These are phyloP conservation scores for Tenualosa ilisha DNA, from an alignment of 2,797 vertebrate genomes.

Conservation along the genomic window DNA sequence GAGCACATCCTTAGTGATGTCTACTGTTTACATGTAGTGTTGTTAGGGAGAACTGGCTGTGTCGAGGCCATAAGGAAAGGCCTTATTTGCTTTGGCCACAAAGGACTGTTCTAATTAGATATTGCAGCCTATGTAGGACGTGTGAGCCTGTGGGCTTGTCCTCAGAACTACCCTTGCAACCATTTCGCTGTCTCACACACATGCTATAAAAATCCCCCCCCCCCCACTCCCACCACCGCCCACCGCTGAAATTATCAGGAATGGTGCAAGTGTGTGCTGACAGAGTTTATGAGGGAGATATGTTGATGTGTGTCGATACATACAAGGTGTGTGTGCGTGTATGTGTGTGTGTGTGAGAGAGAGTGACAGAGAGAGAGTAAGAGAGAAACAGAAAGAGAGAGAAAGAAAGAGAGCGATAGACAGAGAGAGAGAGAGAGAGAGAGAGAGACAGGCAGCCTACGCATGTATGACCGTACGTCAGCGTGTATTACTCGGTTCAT, in stretches of 20 bases:
- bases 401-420: background rate
- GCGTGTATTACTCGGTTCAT: background rate
- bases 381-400: background rate
- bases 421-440: background rate
- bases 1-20: slow-evolving; percentile 77
- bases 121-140: slow-evolving; percentile 55
- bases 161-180: slow-evolving; percentile 47
- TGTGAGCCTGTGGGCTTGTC: slow-evolving; percentile 60
- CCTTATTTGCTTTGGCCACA: slow-evolving; percentile 76
- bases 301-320: background rate
- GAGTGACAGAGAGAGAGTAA: background rate
- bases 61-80: slow-evolving; percentile 71
- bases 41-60: slow-evolving; percentile 74
- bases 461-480: background rate
- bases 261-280: background rate
- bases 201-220: slow-evolving; percentile 40
- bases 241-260: no score
- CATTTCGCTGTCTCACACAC: slow-evolving; percentile 45
- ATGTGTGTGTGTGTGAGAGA: background rate
- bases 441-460: background rate
- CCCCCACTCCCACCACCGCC: no score
- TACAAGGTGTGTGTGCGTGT: background rate
- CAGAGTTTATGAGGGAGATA: background rate
- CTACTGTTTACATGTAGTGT: slow-evolving; percentile 72
- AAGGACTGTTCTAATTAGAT: slow-evolving; percentile 70